These are phyloP conservation scores for Phalacrocorax brasilianus DNA, from an alignment of 2,113 vertebrate genomes.

Conservation along the genomic window DNA sequence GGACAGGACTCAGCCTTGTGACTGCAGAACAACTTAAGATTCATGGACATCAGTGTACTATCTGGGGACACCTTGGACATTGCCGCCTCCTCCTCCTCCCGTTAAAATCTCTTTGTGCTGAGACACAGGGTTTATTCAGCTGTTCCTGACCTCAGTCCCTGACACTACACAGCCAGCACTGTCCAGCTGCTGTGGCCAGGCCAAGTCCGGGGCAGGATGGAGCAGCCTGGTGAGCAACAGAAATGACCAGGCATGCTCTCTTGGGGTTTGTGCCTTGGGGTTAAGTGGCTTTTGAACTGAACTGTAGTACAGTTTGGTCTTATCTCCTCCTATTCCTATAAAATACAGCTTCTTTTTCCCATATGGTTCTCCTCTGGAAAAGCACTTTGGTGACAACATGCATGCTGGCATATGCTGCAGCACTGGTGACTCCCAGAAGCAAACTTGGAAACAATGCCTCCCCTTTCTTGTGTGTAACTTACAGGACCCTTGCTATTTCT, in stretches of 20 bases:
- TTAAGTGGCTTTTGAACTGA: neutral
- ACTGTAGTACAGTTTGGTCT: fast-evolving
- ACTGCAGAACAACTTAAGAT: neutral
- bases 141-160: neutral
- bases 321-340: neutral
- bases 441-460: neutral
- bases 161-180: neutral
- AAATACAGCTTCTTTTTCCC: neutral
- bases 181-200: neutral
- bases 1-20: slow-evolving; percentile 2
- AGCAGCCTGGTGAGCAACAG: neutral
- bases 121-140: neutral
- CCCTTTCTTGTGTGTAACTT: neutral
- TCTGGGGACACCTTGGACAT: slow-evolving; percentile 6
- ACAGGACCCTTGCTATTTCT: neutral
- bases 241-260: neutral
- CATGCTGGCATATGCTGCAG: neutral
- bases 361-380: neutral
- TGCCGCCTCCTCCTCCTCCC: neutral
- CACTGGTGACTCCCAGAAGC: neutral
- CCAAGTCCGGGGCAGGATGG: neutral
- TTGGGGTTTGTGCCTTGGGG: neutral
- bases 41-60: neutral
- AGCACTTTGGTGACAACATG: neutral
- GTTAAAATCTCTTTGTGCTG: neutral